A percentile compares a stretch with the other conserved stretches of the same genome.
Evolutionary conservation across 2,888 invertebrate genomes (phyloP).

Genomic region (Mesoligia furuncula): DNA sequence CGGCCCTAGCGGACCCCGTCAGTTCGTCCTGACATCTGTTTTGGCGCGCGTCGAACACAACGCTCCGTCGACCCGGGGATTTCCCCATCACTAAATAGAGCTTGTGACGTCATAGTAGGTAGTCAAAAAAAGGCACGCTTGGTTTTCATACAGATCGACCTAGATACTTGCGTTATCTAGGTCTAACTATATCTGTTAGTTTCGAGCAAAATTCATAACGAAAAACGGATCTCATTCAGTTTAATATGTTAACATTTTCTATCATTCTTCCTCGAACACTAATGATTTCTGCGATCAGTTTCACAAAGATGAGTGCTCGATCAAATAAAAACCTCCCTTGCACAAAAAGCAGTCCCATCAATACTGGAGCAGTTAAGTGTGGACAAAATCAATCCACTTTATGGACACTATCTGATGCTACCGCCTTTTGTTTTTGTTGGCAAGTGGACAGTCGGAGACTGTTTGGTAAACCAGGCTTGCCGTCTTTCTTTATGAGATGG

Average conservation of each 20-base stretch:
- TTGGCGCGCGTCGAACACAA: too few species aligned
- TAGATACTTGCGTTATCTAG: too few species aligned
- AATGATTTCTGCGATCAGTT: neutral
- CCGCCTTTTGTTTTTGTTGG: slow-evolving; percentile 38
- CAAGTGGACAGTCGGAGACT: too few species aligned
- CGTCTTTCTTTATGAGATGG: neutral
- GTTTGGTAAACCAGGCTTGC: neutral
- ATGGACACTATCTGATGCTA: slow-evolving; percentile 58
- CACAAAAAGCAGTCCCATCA: slow-evolving; percentile 27
- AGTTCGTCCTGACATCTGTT: too few species aligned
- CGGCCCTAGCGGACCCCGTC: too few species aligned
- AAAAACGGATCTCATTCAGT: too few species aligned
- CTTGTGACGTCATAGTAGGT: too few species aligned
- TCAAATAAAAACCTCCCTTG: slow-evolving; percentile 10
- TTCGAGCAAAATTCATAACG: neutral
- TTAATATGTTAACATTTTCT: slow-evolving; percentile 4
- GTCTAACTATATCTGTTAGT: neutral
- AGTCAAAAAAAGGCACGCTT: too few species aligned
- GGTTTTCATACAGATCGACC: too few species aligned
- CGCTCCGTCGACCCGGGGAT: too few species aligned
- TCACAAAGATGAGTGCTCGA: slow-evolving; percentile 9
- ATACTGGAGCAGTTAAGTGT: slow-evolving; percentile 33
- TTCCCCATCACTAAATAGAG: too few species aligned
- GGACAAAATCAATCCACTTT: slow-evolving; percentile 60
- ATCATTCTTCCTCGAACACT: neutral